Evolutionary conservation across 2,888 invertebrate genomes (phyloP).

Genomic region (Scaptomyza polygonia): DNA sequence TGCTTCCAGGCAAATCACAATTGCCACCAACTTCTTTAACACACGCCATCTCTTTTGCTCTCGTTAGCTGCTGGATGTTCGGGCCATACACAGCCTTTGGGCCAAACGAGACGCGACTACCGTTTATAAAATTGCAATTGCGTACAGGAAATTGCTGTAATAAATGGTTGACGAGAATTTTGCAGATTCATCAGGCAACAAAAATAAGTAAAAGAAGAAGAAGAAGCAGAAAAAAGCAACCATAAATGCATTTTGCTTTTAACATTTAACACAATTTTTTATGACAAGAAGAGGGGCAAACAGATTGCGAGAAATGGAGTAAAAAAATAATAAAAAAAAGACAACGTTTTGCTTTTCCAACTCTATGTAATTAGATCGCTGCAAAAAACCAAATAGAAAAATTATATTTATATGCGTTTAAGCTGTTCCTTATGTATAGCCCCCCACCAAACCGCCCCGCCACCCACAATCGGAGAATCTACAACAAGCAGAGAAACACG

Average conservation of each 20-base stretch:
- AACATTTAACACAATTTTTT: conserved; percentile 65
- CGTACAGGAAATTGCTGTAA: conserved; percentile 76
- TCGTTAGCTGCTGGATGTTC: conserved; percentile 12
- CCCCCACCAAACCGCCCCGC: neutral
- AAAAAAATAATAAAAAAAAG: conserved; percentile 1
- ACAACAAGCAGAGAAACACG: conserved; percentile 56
- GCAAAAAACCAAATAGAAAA: conserved; percentile 13
- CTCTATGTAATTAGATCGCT: conserved; percentile 39
- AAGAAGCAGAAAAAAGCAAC: conserved; percentile 26
- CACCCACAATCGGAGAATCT: neutral
- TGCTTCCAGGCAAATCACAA: conserved; percentile 50
- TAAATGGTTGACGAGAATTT: conserved; percentile 62
- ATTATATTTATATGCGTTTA: conserved; percentile 19
- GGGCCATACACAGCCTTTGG: conserved; percentile 29
- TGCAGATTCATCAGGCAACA: conserved; percentile 33
- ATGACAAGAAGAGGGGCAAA: neutral
- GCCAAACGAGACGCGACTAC: conserved; percentile 66
- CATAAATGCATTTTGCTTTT: conserved; percentile 63
- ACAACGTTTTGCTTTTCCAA: conserved; percentile 46
- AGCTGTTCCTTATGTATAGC: conserved; percentile 22
- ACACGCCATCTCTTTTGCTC: neutral
- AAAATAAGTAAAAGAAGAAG: neutral
- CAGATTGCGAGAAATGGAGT: conserved; percentile 3
- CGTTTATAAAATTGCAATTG: conserved; percentile 75
- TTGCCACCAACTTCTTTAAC: conserved; percentile 6